Evolutionary conservation across 2,113 vertebrate genomes (phyloP).

Genomic region (Callorhinus ursinus): DNA sequence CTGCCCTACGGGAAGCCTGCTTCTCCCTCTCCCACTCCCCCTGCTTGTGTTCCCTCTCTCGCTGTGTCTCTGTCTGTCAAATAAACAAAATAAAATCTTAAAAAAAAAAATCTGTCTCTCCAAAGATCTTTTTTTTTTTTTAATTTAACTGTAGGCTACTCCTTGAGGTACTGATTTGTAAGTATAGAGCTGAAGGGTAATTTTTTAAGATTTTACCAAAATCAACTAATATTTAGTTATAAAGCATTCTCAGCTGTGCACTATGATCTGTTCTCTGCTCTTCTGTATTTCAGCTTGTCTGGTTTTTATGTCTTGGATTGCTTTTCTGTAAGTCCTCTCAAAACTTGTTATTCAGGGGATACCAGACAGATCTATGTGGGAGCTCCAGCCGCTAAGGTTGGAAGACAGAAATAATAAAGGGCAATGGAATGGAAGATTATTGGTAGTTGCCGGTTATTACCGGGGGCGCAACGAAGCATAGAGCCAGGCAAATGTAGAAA

Average conservation of each 20-base stretch:
- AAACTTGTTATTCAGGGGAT: background rate
- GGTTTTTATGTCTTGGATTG: background rate
- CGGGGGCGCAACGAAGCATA: background rate
- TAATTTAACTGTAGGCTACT: background rate
- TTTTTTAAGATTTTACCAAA: background rate
- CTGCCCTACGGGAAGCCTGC: no score
- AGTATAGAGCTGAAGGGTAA: background rate
- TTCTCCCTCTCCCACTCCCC: no score
- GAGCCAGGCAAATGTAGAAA: background rate
- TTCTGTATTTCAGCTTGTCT: background rate
- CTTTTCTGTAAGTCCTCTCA: background rate
- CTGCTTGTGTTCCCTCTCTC: no score
- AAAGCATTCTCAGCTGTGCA: background rate
- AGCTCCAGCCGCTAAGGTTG: background rate
- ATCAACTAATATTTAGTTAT: background rate
- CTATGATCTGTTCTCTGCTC: background rate
- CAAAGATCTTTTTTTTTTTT: background rate
- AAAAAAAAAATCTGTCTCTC: background rate
- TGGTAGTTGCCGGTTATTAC: background rate
- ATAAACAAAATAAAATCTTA: no score
- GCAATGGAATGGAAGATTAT: background rate
- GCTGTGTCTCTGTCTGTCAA: no score
- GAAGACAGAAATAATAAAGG: background rate
- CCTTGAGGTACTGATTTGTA: background rate
- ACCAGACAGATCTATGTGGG: background rate